phyloP scores from a whole-genome alignment of 2,797 vertebrate genomes.

The Sebastes steindachneri region DNA sequence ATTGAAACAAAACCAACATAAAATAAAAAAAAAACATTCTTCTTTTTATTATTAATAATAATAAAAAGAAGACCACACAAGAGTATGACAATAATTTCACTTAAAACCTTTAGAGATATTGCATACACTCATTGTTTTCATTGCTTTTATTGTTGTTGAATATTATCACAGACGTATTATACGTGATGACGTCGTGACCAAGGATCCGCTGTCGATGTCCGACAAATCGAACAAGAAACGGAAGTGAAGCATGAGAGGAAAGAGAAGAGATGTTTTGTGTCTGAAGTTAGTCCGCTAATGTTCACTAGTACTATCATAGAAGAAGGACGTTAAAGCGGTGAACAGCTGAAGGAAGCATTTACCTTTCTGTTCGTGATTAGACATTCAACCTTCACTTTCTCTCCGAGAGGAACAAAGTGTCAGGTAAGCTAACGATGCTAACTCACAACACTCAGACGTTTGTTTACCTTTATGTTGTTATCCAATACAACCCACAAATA shows the following conservation, averaged over 20 bases:
- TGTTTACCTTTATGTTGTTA: not conserved
- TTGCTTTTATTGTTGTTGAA: no score
- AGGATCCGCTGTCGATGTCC: conserved; percentile 34
- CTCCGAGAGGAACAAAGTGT: conserved; percentile 30
- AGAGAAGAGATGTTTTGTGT: not conserved
- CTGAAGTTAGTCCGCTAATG: conserved; percentile 39
- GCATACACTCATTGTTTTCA: no score
- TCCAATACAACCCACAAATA: not conserved
- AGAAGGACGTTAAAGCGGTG: not conserved
- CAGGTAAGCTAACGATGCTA: conserved; percentile 59
- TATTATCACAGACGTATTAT: no score
- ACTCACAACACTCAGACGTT: not conserved
- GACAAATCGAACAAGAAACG: conserved; percentile 65
- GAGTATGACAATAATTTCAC: no score
- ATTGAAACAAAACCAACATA: no score
- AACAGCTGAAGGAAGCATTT: not conserved
- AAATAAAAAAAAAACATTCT: no score
- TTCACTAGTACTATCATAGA: not conserved
- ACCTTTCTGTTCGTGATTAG: not conserved
- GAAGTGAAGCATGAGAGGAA: conserved; percentile 40
- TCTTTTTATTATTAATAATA: no score
- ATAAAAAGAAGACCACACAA: no score
- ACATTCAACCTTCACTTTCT: conserved; percentile 1
- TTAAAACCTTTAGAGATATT: no score
- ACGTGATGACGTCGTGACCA: conserved; percentile 13